Evolutionary conservation across 2,113 vertebrate genomes (phyloP), one percentile per base, ranked within the genome.

Genomic region (Rhinopomastus cyanomelas): DNA sequence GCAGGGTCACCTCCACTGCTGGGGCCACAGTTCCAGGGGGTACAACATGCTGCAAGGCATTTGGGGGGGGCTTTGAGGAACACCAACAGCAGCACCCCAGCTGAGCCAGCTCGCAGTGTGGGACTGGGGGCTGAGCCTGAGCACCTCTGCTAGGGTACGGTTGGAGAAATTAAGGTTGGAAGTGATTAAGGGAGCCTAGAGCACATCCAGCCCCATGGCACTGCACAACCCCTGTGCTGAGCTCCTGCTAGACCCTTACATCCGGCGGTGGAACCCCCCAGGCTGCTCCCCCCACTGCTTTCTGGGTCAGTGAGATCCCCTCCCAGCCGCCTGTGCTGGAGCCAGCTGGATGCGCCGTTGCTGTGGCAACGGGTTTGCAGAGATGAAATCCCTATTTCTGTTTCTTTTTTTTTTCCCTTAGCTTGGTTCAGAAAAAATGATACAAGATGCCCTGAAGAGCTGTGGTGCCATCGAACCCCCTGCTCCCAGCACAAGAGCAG

Each of bases 321-420:
- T 96, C 92, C 90, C 93, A 95, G 77, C 78, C 72, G 6, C 60
- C 85, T 92, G 92, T 96, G 85, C 84, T 93, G 96, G 66, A 92
- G 89, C 92, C 81, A 88, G 89, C 95, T 93, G 94, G 93, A 85
- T 96, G 93, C 9, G 0, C 16, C 0, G 97, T 97, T 97, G 95
- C 96, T 86, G 94, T 94, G 92, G 97, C 81, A 97, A 97, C 96
- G n/a, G 87, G 94, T 90, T 97, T 94, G 94, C 95, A 91, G 96
- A 96, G 76, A 92, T 5, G 0, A 94, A 95, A 93, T 85, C 86
- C 89, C 59, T n/a, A 71, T 81, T 94, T 67, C 78, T 92, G 77
- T 12, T 17, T 55, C n/a, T 46, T 79, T 55, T 71, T 77, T 85
- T 64, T 55, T 62, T 64, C 23, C 14, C 37, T 16, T 46, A 37